A percentile compares a stretch with the other conserved stretches of the same genome.
Evolutionary conservation across 2,888 invertebrate genomes (phyloP).

Genomic region (Thumatha senex): DNA sequence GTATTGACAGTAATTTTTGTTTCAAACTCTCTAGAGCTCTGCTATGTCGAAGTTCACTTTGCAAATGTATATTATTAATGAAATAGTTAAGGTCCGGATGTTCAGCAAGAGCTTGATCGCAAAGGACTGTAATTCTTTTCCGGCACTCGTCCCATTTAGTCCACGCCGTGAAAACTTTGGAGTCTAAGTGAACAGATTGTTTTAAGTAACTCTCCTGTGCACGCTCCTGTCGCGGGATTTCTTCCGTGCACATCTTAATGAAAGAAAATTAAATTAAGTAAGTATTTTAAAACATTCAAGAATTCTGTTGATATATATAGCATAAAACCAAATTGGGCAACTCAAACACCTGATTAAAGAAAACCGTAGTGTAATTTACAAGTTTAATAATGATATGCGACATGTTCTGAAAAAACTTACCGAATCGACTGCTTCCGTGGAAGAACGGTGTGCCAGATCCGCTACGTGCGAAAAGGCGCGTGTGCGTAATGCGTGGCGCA

Average conservation of each 20-base stretch:
- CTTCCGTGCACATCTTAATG: constrained; percentile 67
- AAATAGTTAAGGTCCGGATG: constrained; percentile 57
- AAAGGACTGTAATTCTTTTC: constrained; percentile 46
- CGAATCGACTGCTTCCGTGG: constrained; percentile 67
- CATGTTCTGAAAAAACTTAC: constrained; percentile 45
- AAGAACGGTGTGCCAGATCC: constrained; percentile 65
- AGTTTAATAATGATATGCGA: too few species aligned
- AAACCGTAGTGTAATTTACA: too few species aligned
- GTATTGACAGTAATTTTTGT: constrained; percentile 60
- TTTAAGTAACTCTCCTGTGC: constrained; percentile 64
- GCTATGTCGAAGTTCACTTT: constrained; percentile 62
- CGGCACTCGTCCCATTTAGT: constrained; percentile 59
- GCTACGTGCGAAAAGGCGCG: constrained; percentile 59
- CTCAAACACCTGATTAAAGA: too few species aligned
- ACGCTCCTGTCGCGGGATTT: constrained; percentile 69
- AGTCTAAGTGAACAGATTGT: constrained; percentile 58
- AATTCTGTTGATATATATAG: too few species aligned
- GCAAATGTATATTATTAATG: constrained; percentile 50
- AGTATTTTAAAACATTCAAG: too few species aligned
- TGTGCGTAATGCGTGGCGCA: constrained; percentile 59
- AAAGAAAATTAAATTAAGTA: constrained; percentile 2
- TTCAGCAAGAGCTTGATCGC: constrained; percentile 52
- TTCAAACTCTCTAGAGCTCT: constrained; percentile 67
- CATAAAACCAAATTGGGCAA: too few species aligned
- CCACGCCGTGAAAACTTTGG: constrained; percentile 58